Evolutionary conservation across 2,797 vertebrate genomes (phyloP), one percentile per base, ranked within the genome.

Genomic region (Orestias chungarensis): DNA sequence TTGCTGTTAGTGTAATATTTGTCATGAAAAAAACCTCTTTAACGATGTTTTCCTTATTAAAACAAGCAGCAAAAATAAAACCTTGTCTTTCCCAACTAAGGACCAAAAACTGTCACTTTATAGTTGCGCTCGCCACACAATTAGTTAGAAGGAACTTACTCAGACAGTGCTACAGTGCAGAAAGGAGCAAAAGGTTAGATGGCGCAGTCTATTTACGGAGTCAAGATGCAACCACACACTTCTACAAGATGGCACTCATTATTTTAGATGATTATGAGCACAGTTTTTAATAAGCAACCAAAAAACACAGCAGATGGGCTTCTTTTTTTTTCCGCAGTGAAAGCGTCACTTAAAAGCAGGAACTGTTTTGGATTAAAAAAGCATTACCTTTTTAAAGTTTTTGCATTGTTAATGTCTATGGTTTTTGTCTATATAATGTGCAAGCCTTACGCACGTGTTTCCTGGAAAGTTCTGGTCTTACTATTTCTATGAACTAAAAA

Each of bases 91-190:
- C n/a, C 27, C 14, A 35, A 44, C 64, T 6, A 18, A 77, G 65
- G 50, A 78, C 47, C 33, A 71, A 61, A 67, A 27, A 70, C 18
- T 72, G 62, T 74, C 1, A 62, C 49, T 54, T 67, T 61, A 11
- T 68, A 38, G 76, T 76, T 74, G 17, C 3, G 0, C 81, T 68
- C 23, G 0, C n/a, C 73, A 73, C 52, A 75, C 65, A 73, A 80
- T 83, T 71, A 81, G 38, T 61, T 33, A 27, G 27, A 33, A 76
- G 75, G 64, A 74, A 71, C 70, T 68, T 70, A 50, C 61, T 44
- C 35, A 66, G 64, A 71, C 35, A 29, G 18, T 78, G 66, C 75
- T 62, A 50, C 20, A 59, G 33, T 29, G 76, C 59, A 74, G 59
- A 64, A 44, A 64, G n/a, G 50, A 71, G 25, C 52, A 55, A 29